phyloP scores from a whole-genome alignment of 2,113 vertebrate species.

The Isichthys henryi region DNA sequence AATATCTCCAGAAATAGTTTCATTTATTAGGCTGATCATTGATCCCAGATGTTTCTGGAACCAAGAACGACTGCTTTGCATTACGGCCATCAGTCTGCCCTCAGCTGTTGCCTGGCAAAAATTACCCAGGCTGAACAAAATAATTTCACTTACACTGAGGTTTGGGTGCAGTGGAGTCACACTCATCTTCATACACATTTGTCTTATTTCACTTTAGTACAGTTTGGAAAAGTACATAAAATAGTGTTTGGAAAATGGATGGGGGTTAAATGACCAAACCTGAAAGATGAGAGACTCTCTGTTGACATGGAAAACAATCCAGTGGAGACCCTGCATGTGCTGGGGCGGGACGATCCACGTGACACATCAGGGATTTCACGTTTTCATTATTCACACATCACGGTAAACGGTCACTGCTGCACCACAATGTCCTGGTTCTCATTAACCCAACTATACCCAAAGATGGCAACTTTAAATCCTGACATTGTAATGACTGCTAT shows the following conservation, averaged over 20 bases:
- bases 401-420: background rate
- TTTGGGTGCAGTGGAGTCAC: background rate
- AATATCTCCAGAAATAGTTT: background rate
- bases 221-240: background rate
- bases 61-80: background rate
- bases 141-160: background rate
- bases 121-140: background rate
- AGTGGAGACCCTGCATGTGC: background rate
- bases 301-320: background rate
- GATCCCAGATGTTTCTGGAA: background rate
- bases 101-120: background rate
- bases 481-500: background rate
- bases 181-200: background rate
- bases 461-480: background rate
- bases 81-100: background rate
- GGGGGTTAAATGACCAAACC: background rate
- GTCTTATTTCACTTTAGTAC: background rate
- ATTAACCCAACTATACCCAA: background rate
- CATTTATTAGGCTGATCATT: background rate
- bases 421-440: background rate
- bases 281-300: background rate
- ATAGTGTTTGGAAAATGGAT: background rate
- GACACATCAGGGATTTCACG: background rate
- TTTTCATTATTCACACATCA: background rate
- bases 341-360: background rate